Evolutionary conservation across 2,797 vertebrate species (phyloP).

Genomic region (Ctenochaetus hawaiiensis): DNA sequence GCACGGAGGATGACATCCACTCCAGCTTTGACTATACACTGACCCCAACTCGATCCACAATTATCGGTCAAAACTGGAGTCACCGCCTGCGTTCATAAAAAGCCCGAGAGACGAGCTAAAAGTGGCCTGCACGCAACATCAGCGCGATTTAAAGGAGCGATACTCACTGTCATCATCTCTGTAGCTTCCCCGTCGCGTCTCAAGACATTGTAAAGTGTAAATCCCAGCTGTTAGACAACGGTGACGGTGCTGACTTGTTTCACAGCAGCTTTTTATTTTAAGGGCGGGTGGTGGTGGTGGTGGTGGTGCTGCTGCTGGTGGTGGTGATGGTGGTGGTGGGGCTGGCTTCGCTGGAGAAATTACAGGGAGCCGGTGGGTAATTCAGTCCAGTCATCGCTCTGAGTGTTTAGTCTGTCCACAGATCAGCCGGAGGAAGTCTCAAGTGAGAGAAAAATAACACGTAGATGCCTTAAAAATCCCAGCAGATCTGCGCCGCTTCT

Average conservation of each 20-base stretch:
- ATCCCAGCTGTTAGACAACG: slow-evolving; percentile 71
- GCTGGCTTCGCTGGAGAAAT: slow-evolving; percentile 64
- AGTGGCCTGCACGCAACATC: slow-evolving; percentile 56
- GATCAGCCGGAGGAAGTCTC: slow-evolving; percentile 59
- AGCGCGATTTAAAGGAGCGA: slow-evolving; percentile 36
- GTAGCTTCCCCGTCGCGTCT: slow-evolving; percentile 71
- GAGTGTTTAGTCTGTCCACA: slow-evolving; percentile 61
- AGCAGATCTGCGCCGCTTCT: slow-evolving; percentile 53
- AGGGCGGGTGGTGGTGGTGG: slow-evolving; percentile 59
- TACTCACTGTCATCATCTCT: slow-evolving; percentile 87
- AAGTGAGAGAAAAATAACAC: slow-evolving; percentile 67
- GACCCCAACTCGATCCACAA: slow-evolving; percentile 22
- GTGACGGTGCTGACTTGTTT: slow-evolving; percentile 55
- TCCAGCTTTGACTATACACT: slow-evolving; percentile 32
- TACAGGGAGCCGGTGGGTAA: slow-evolving; percentile 74
- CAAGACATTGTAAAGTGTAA: slow-evolving; percentile 85
- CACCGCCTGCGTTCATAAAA: slow-evolving; percentile 19
- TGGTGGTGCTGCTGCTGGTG: slow-evolving; percentile 25
- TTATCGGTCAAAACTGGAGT: slow-evolving; percentile 36
- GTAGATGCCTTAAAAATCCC: slow-evolving; percentile 77
- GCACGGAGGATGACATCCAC: slow-evolving; percentile 46
- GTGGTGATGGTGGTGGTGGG: slow-evolving; percentile 27
- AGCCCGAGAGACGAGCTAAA: slow-evolving; percentile 39
- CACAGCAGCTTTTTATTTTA: slow-evolving; percentile 66
- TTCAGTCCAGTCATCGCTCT: slow-evolving; percentile 78